Conservation (phyloP, 2,113 vertebrate species). For the Quiscalus mexicanus region DNA sequence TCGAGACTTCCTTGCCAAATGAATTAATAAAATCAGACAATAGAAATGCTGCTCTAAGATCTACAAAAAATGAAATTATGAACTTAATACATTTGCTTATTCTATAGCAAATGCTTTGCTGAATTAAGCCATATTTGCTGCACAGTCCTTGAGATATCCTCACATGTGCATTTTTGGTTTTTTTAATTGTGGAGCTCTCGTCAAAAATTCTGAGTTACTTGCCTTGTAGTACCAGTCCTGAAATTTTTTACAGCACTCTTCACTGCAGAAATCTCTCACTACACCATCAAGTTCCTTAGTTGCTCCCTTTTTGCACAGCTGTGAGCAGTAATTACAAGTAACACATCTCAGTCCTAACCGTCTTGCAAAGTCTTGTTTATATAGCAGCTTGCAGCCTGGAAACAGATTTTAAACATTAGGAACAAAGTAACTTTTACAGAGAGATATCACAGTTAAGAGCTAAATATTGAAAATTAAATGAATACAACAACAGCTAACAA, state of each 20-base stretch:
- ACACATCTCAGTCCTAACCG: conserved; percentile 96
- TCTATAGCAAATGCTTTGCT: conserved; percentile 28
- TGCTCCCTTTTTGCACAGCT: conserved; percentile 93
- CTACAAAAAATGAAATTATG: conserved; percentile 23
- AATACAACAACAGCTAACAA: conserved; percentile 21
- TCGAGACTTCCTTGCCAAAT: conserved; percentile 6
- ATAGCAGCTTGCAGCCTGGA: conserved; percentile 96
- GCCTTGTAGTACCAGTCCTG: conserved; percentile 99
- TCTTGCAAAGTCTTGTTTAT: conserved; percentile 96
- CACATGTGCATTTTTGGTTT: conserved; percentile 23
- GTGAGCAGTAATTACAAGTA: conserved; percentile 96
- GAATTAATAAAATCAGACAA: conserved; percentile 17
- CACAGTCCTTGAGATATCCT: conserved; percentile 56
- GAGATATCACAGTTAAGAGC: conserved; percentile 24
- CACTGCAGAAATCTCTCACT: conserved; percentile 94
- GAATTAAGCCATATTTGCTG: conserved; percentile 18
- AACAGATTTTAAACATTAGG: conserved; percentile 67
- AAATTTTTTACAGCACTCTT: conserved; percentile 92
- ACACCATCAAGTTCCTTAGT: conserved; percentile 90
- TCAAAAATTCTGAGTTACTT: conserved; percentile 69
- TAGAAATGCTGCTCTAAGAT: conserved; percentile 38
- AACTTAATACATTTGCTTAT: conserved; percentile 41
- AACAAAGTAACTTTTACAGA: conserved; percentile 59
- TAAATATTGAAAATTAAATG: conserved; percentile 2
- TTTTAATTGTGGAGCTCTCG: conserved; percentile 41